Percentiles rank a stretch among this genome's conserved stretches.
Conservation (phyloP, 2,797 vertebrate species). For the Acestrorhynchus altus region DNA sequence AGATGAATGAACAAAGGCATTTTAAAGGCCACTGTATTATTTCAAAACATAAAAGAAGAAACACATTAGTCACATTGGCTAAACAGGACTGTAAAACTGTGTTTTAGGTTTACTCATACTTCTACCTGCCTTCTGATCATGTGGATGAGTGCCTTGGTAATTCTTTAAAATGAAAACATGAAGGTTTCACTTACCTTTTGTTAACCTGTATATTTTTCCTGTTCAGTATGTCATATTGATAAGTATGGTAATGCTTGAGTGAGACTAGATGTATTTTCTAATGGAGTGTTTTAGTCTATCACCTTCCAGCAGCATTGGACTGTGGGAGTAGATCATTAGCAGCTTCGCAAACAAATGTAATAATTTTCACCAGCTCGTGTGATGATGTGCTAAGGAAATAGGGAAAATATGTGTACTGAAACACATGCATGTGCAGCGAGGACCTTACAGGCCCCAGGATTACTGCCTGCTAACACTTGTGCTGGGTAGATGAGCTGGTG, state of each 20-base stretch:
- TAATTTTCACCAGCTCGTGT: conserved; percentile 71
- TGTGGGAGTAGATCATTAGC: conserved; percentile 75
- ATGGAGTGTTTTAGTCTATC: conserved; percentile 61
- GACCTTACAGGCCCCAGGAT: conserved; percentile 75
- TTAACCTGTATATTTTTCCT: conserved; percentile 24
- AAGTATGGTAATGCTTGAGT: conserved; percentile 47
- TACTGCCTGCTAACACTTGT: conserved; percentile 76
- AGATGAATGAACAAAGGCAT: conserved; percentile 33
- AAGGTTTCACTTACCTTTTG: conserved; percentile 10
- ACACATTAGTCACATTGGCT: neutral
- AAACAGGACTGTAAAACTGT: conserved; percentile 2
- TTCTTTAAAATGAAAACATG: conserved; percentile 30
- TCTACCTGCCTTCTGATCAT: conserved; percentile 23
- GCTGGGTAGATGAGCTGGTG: conserved; percentile 75
- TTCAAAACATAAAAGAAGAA: conserved; percentile 16
- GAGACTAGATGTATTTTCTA: conserved; percentile 56
- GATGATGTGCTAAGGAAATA: conserved; percentile 73
- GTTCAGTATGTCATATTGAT: conserved; percentile 27
- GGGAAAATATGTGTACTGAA: conserved; percentile 71
- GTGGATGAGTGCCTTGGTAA: neutral
- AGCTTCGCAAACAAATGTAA: conserved; percentile 75
- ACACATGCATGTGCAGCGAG: conserved; percentile 69
- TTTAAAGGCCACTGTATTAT: conserved; percentile 13
- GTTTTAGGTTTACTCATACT: neutral
- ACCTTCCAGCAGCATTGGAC: conserved; percentile 69